phyloP scores from a whole-genome alignment of 30 jellyfish, hydroid and myxozoan genomes.

The Turritopsis rubra region DNA sequence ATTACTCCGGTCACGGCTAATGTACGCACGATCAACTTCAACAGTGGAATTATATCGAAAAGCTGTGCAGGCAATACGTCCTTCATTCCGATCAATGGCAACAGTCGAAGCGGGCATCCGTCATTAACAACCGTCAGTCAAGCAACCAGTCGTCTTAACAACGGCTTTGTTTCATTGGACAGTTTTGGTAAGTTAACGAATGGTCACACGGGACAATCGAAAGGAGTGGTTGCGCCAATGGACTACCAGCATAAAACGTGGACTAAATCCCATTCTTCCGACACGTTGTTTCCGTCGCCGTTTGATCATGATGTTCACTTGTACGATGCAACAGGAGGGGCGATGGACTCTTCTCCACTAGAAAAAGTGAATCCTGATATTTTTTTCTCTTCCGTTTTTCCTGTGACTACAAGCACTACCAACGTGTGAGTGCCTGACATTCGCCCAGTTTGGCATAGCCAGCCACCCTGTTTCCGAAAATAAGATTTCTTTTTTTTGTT shows the following conservation, averaged over 20 bases:
- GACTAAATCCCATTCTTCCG: neutral
- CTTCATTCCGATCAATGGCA: neutral
- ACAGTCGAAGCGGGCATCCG: neutral
- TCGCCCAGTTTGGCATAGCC: too few species aligned
- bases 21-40: neutral
- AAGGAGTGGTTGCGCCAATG: neutral
- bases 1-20: neutral
- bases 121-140: neutral
- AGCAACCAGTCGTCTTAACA: neutral
- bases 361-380: conserved; percentile 91
- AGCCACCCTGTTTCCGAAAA: too few species aligned
- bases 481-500: too few species aligned
- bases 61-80: neutral
- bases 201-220: neutral
- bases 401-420: neutral
- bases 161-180: neutral
- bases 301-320: neutral
- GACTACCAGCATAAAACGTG: neutral
- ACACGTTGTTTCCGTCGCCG: conserved; percentile 6
- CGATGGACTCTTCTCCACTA: conserved; percentile 40
- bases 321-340: conserved; percentile 2
- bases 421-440: neutral
- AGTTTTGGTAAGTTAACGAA: neutral
- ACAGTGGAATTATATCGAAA: neutral
- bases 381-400: conserved; percentile 49